Conservation (phyloP, 2,888 invertebrate species). For the Thalpophila matura region DNA sequence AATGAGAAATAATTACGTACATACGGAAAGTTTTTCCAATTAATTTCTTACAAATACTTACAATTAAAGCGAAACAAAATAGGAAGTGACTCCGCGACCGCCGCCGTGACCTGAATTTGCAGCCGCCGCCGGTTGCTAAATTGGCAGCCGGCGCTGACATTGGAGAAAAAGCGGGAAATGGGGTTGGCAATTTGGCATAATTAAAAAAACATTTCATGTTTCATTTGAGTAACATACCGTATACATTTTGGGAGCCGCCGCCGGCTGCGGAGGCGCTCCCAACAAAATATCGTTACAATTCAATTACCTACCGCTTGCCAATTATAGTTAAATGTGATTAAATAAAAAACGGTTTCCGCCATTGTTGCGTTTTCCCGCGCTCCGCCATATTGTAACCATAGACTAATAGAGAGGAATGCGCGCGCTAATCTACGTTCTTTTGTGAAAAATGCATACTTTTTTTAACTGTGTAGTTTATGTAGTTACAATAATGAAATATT, state of each 20-base stretch:
- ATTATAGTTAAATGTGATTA: slow-evolving; percentile 73
- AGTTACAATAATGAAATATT: slow-evolving; percentile 29
- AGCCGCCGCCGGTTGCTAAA: too few species aligned
- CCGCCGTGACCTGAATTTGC: too few species aligned
- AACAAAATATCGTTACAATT: slow-evolving; percentile 62
- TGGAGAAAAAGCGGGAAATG: too few species aligned
- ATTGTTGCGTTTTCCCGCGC: slow-evolving; percentile 78
- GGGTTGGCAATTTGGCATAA: too few species aligned
- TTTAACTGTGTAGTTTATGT: slow-evolving; percentile 16
- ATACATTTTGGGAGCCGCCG: too few species aligned
- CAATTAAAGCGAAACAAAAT: slow-evolving; percentile 39
- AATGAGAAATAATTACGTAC: slow-evolving; percentile 20
- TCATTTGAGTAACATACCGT: too few species aligned
- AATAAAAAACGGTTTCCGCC: slow-evolving; percentile 73
- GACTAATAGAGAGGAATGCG: slow-evolving; percentile 58
- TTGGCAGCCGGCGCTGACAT: too few species aligned
- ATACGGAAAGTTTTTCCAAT: slow-evolving; percentile 17
- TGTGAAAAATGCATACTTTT: slow-evolving; percentile 46
- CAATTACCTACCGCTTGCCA: slow-evolving; percentile 70
- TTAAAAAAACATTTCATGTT: too few species aligned
- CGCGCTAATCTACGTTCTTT: slow-evolving; percentile 45
- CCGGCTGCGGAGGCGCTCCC: too few species aligned
- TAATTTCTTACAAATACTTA: slow-evolving; percentile 24
- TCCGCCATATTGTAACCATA: slow-evolving; percentile 73
- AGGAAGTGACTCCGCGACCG: too few species aligned